Evolutionary conservation across 35 echinoderm and acorn worm genomes (phyloP).

Genomic region (Apostichopus californicus): DNA sequence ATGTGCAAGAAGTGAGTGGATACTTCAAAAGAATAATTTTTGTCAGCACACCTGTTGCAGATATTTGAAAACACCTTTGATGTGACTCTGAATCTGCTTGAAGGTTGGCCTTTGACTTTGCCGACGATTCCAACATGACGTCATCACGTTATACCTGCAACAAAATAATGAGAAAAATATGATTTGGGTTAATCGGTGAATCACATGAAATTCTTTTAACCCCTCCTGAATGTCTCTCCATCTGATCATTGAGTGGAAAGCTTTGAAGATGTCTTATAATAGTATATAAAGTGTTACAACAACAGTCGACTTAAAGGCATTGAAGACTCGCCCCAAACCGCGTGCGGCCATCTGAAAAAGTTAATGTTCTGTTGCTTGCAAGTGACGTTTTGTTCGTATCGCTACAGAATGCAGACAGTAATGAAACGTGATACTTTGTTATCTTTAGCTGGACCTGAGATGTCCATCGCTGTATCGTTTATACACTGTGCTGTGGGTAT

Average conservation of each 20-base stretch:
- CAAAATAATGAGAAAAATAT: neutral
- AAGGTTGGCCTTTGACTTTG: neutral
- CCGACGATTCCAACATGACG: neutral
- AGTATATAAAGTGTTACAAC: neutral
- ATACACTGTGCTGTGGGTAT: too few species aligned
- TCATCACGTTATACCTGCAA: neutral
- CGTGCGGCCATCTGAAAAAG: too few species aligned
- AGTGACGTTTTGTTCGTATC: too few species aligned
- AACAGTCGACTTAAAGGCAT: neutral
- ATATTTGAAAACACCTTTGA: neutral
- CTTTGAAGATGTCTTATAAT: neutral
- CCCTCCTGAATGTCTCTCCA: neutral
- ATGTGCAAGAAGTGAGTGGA: too few species aligned
- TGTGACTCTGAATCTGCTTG: neutral
- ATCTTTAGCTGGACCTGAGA: too few species aligned
- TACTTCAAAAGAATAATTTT: too few species aligned
- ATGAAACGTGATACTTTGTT: too few species aligned
- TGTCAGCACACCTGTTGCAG: neutral
- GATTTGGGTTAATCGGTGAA: neutral
- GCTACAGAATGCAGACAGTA: too few species aligned
- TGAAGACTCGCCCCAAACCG: too few species aligned
- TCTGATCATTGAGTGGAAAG: neutral
- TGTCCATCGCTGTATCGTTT: too few species aligned
- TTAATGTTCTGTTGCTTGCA: too few species aligned
- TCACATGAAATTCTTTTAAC: neutral